These are phyloP conservation scores for Bambusicola thoracicus DNA, from an alignment of 2,113 vertebrate species.

Conservation along the genomic window DNA sequence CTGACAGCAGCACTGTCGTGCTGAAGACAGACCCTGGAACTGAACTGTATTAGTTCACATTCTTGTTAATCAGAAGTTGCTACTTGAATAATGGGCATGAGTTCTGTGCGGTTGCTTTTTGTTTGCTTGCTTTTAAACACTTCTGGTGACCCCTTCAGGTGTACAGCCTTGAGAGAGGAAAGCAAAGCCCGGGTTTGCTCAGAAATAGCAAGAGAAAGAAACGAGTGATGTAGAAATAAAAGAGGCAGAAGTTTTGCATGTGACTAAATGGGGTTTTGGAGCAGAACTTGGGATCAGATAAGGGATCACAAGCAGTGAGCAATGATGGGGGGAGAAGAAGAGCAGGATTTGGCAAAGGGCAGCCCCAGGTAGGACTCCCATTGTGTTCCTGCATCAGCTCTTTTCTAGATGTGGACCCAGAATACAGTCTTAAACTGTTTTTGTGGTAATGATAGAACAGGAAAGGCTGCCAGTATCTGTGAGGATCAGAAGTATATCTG, in stretches of 20 bases:
- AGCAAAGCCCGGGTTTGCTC: neutral
- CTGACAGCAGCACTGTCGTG: conserved; percentile 7
- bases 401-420: neutral
- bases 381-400: neutral
- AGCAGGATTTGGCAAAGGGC: neutral
- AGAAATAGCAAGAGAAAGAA: neutral
- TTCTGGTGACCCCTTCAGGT: neutral
- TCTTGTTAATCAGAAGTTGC: neutral
- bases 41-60: neutral
- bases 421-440: neutral
- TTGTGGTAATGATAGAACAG: neutral
- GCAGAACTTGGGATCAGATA: neutral
- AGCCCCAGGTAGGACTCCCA: neutral
- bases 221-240: neutral
- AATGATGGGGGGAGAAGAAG: neutral
- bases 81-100: neutral
- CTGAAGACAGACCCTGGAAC: neutral
- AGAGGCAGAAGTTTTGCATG: neutral
- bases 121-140: neutral
- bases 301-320: neutral
- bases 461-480: neutral
- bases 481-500: neutral
- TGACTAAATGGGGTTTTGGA: neutral
- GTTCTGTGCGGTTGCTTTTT: neutral
- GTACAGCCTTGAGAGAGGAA: neutral